Evolutionary conservation across 2,113 vertebrate genomes (phyloP).

Genomic region (Chrysemys picta): DNA sequence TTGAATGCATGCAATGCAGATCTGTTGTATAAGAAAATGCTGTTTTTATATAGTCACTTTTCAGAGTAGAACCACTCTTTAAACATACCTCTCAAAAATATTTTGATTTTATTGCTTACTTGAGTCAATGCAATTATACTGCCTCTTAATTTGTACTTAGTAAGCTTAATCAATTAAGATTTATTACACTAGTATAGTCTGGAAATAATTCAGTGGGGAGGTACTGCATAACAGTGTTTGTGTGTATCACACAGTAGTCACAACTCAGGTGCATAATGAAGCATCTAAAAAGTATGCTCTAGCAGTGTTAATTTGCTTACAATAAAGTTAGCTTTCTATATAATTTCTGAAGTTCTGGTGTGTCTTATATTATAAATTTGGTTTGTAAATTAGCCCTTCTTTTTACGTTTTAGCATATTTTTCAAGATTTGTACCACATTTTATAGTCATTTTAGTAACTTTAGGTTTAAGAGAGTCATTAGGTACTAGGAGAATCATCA

Average conservation of each 20-base stretch:
- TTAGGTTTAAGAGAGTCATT: background rate
- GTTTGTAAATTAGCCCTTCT: background rate
- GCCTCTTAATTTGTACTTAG: background rate
- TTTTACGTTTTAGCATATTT: background rate
- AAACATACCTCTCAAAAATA: background rate
- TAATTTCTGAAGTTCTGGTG: background rate
- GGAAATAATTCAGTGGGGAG: background rate
- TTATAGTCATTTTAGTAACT: background rate
- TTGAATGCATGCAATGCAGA: background rate
- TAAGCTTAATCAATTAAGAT: background rate
- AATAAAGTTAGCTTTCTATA: background rate
- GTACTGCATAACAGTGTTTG: background rate
- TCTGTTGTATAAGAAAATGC: background rate
- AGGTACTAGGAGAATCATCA: background rate
- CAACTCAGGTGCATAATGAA: background rate
- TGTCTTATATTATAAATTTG: background rate
- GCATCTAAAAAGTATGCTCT: background rate
- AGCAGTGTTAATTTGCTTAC: background rate
- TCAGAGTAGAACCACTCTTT: background rate
- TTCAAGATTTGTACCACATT: background rate
- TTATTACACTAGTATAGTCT: background rate
- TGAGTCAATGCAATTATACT: background rate
- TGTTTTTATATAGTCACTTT: background rate
- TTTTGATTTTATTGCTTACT: background rate
- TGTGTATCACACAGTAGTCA: background rate